These are phyloP conservation scores for Apotomis capreana DNA, from an alignment of 2,888 invertebrate species.

Conservation along the genomic window DNA sequence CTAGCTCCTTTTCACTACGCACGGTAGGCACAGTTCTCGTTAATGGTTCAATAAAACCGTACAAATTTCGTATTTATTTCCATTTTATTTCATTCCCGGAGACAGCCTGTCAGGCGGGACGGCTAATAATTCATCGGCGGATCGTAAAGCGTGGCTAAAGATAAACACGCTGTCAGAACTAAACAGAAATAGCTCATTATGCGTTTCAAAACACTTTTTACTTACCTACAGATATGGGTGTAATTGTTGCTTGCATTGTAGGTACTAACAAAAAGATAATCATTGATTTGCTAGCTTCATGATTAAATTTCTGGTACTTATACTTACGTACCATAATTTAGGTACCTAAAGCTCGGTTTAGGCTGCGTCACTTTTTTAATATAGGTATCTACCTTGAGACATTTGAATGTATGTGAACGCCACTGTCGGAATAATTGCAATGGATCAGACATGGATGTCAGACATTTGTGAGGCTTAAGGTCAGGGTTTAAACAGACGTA, in stretches of 20 bases:
- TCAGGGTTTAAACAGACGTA: too few species aligned
- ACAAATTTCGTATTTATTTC: slow-evolving; percentile 52
- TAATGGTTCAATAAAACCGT: slow-evolving; percentile 40
- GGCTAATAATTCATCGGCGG: slow-evolving; percentile 73
- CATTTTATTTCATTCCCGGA: slow-evolving; percentile 71
- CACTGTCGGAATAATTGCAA: too few species aligned
- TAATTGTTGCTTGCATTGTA: slow-evolving; percentile 26
- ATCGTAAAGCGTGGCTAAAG: slow-evolving; percentile 74
- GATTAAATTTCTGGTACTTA: too few species aligned
- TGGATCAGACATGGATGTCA: too few species aligned
- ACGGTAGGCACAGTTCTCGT: slow-evolving; percentile 25
- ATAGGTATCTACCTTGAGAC: too few species aligned
- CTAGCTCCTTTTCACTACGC: neutral
- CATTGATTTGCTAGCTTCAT: too few species aligned
- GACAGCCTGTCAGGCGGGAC: slow-evolving; percentile 73
- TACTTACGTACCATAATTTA: too few species aligned
- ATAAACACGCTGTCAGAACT: slow-evolving; percentile 72
- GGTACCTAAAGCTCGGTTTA: too few species aligned
- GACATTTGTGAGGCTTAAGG: too few species aligned
- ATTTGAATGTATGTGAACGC: too few species aligned
- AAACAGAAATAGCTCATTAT: slow-evolving; percentile 63
- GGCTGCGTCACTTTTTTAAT: too few species aligned
- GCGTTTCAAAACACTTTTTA: slow-evolving; percentile 50
- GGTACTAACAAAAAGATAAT: too few species aligned
- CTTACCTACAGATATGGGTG: slow-evolving; percentile 36